These are phyloP conservation scores for Notarius lentiginosus DNA, from an alignment of 2,113 vertebrate species.

Conservation along the genomic window DNA sequence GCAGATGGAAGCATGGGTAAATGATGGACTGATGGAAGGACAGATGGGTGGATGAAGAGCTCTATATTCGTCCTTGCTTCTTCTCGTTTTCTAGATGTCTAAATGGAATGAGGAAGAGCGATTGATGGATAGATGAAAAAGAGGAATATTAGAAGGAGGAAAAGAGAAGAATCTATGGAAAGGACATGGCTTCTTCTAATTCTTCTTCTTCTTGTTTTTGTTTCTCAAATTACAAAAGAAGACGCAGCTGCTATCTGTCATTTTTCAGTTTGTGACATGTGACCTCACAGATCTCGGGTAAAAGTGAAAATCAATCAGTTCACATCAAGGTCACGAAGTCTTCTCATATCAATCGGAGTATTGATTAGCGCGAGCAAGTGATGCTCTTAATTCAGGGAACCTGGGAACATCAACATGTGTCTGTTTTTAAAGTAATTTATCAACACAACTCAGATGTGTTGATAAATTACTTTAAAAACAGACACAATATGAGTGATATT, in stretches of 20 bases:
- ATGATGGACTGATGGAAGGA: background rate
- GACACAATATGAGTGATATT: background rate
- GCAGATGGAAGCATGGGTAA: background rate
- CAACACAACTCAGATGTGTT: no score
- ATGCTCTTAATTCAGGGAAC: background rate
- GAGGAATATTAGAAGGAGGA: background rate
- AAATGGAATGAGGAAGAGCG: background rate
- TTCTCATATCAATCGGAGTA: slow-evolving; percentile 1
- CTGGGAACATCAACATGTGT: no score
- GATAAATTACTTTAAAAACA: background rate
- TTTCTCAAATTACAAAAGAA: background rate
- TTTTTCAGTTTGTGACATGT: background rate
- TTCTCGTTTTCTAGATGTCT: background rate
- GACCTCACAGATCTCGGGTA: background rate
- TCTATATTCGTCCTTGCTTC: background rate
- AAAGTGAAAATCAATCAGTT: background rate
- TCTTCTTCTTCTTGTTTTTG: background rate
- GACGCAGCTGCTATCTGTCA: no score
- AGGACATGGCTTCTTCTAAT: background rate
- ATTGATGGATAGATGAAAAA: background rate
- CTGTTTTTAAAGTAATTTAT: no score
- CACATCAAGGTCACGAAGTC: background rate
- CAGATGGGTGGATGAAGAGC: background rate
- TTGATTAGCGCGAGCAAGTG: background rate
- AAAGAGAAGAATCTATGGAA: background rate